Percentiles rank a stretch among this genome's conserved stretches.
Conservation (phyloP, 1,140 invertebrate genomes). For the Lepidurus couesii region DNA sequence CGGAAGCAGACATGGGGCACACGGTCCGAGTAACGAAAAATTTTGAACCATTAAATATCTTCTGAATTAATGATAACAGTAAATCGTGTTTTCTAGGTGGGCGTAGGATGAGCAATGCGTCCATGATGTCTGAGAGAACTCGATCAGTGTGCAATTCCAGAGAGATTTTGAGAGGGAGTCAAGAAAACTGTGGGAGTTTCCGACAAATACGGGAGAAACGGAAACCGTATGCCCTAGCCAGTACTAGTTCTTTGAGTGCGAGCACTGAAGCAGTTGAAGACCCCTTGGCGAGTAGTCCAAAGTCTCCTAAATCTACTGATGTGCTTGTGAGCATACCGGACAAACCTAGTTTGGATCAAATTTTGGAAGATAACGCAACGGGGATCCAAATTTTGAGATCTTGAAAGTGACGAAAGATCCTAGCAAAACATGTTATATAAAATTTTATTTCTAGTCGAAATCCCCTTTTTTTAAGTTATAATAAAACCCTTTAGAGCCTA, state of each 20-base stretch:
- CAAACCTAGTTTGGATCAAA: conserved; percentile 6
- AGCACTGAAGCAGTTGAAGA: conserved; percentile 15
- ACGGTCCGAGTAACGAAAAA: background rate
- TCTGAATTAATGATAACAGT: background rate
- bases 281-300: background rate
- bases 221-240: background rate
- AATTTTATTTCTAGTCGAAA: background rate
- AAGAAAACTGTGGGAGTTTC: conserved; percentile 14
- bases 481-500: too few species aligned
- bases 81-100: background rate
- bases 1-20: background rate
- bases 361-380: background rate
- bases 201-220: background rate
- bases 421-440: background rate
- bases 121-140: conserved; percentile 3
- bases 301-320: background rate
- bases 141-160: conserved; percentile 5
- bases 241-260: background rate
- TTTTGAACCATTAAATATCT: background rate
- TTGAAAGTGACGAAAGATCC: background rate
- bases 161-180: background rate
- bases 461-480: too few species aligned
- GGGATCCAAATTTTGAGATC: background rate
- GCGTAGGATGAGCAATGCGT: conserved; percentile 1
- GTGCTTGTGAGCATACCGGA: conserved; percentile 8